Evolutionary conservation across 2,113 vertebrate species (phyloP).

Genomic region (Rhagologus leucostigma): DNA sequence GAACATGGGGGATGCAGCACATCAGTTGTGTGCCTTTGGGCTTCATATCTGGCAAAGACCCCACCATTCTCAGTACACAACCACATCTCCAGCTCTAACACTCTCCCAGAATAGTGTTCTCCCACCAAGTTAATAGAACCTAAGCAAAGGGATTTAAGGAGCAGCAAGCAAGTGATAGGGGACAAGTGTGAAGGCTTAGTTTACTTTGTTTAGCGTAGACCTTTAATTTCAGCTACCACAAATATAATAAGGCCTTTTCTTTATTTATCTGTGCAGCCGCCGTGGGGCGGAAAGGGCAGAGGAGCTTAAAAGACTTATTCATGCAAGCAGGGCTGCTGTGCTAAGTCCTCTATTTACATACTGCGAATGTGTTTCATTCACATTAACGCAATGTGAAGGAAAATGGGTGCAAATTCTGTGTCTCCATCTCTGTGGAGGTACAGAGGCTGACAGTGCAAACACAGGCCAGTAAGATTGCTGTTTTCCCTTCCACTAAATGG

Average conservation of each 20-base stretch:
- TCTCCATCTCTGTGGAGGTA: background rate
- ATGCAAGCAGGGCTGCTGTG: constrained; percentile 15
- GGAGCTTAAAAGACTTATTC: constrained; percentile 49
- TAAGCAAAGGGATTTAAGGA: constrained; percentile 18
- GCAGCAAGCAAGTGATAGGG: constrained; percentile 8
- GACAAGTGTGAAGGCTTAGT: constrained; percentile 17
- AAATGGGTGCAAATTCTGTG: background rate
- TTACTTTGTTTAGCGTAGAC: constrained; percentile 1
- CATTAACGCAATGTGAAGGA: background rate
- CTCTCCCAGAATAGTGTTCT: background rate
- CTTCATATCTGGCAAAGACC: background rate
- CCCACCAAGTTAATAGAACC: background rate
- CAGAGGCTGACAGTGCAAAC: background rate
- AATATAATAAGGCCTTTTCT: constrained; percentile 57
- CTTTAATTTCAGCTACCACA: constrained; percentile 23
- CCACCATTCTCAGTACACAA: background rate
- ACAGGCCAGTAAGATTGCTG: background rate
- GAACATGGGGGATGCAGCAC: background rate
- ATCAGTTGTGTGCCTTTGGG: background rate
- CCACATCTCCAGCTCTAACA: background rate
- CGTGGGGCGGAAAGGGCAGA: constrained; percentile 27
- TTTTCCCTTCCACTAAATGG: background rate
- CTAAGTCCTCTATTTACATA: constrained; percentile 50
- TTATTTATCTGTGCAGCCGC: constrained; percentile 36
- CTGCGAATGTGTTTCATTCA: background rate